Conservation (phyloP, 2,888 invertebrate genomes). For the Teinopalpus imperialis region DNA sequence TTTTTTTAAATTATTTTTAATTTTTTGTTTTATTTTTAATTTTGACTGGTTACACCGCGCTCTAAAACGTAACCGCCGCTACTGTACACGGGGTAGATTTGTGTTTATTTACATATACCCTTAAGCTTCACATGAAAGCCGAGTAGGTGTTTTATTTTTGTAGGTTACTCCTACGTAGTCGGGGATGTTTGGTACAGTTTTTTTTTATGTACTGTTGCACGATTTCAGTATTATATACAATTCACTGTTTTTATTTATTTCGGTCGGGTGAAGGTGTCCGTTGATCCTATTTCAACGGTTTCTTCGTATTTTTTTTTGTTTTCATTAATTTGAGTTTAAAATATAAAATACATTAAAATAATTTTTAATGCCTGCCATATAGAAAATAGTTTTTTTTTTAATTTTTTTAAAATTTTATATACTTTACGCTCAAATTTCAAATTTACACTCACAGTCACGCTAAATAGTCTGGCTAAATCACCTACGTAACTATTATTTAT, state of each 20-base stretch:
- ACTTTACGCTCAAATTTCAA: constrained; percentile 13
- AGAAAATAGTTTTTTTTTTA: too few species aligned
- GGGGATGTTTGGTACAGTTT: constrained; percentile 57
- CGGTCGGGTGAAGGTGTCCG: constrained; percentile 57
- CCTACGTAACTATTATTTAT: constrained; percentile 26
- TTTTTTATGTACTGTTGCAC: constrained; percentile 63
- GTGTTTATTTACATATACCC: constrained; percentile 42
- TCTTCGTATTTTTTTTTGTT: constrained; percentile 1
- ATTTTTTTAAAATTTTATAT: constrained; percentile 1
- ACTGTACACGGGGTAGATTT: constrained; percentile 41
- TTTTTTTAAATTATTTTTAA: too few species aligned
- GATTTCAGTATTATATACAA: constrained; percentile 52
- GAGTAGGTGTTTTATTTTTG: constrained; percentile 31
- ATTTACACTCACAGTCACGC: constrained; percentile 11
- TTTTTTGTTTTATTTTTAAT: too few species aligned
- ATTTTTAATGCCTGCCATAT: too few species aligned
- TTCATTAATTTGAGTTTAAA: constrained; percentile 8
- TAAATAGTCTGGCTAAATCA: constrained; percentile 13
- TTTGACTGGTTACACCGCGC: constrained; percentile 67
- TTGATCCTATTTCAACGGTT: constrained; percentile 25
- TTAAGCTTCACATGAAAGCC: constrained; percentile 31
- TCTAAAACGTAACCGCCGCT: constrained; percentile 42
- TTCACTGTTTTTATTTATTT: constrained; percentile 43
- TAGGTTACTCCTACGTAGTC: constrained; percentile 42
- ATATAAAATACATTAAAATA: constrained; percentile 11